Base-by-base conservation (phyloP, 1,140 invertebrate species). In the Drosophila baimaii region DNA sequence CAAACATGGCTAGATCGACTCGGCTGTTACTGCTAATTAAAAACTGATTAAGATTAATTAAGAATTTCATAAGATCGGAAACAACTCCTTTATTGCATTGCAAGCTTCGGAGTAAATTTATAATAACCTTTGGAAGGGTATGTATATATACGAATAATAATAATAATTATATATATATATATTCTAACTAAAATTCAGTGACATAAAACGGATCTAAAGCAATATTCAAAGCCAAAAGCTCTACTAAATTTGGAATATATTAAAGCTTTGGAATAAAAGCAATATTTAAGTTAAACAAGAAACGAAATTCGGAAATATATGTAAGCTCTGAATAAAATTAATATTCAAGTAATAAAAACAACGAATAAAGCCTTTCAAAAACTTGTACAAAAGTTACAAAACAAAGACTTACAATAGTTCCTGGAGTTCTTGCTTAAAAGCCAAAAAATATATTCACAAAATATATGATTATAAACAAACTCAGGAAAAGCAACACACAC, bases 381-480 rank as follows among this genome's bases (percentile, higher is more conserved):
- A 21, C 51, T 21, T 54, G 31, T 43, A 64, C 15, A 63, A 39
- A 29, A 25, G 5, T 15, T 29, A 8, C 15, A 29, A 21, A 9
- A 56, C 25, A 63, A 37, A 4, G 25, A 5, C 23, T 13, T 41
- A 17, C 15, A 10, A 25, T 15, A 12, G 21, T 19, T 47, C 5
- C 3, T 6, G 23, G n/a, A 23, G 4, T n/a, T n/a, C n/a, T 27
- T 27, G 1, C n/a, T 29, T 12, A 17, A 49, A 49, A 47, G 4
- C 2, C 17, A 21, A 44, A 7, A 10, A 19, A 27, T 41, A 17
- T 29, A 68, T 68, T 27, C 9, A 69, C 19, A 69, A 49, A 44
- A 21, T 21, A 35, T 13, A 33, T n/a, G n/a, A 0, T 21, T 15
- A 21, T 17, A 0, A 49, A 33, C 5, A 39, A 62, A 43, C 8